Conservation (phyloP, 1,140 invertebrate genomes). For the Dendroctonus valens region DNA sequence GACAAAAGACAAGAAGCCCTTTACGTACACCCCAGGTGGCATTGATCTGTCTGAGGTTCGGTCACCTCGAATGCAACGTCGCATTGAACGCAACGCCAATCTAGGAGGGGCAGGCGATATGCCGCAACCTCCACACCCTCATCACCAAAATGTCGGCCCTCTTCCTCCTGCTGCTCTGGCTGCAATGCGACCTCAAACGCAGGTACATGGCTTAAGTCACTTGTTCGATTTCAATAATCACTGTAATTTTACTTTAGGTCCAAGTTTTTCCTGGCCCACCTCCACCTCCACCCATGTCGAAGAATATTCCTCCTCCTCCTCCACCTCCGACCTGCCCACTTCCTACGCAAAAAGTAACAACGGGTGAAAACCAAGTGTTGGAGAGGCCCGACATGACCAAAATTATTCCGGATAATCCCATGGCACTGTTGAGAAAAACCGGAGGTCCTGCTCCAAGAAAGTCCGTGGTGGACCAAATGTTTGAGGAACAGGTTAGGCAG, state of each 20-base stretch:
- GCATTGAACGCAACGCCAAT: constrained; percentile 70
- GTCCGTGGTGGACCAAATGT: constrained; percentile 40
- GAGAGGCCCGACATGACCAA: constrained; percentile 63
- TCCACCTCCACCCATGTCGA: constrained; percentile 51
- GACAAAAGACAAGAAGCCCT: constrained; percentile 93
- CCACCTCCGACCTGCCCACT: constrained; percentile 55
- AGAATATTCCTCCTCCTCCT: constrained; percentile 54
- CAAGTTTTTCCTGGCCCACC: constrained; percentile 34
- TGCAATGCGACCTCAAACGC: constrained; percentile 64
- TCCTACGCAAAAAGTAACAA: constrained; percentile 51
- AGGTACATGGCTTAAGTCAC: constrained; percentile 49
- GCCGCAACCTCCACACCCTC: constrained; percentile 47
- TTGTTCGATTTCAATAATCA: background rate
- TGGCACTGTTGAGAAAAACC: constrained; percentile 55
- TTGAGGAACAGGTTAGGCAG: constrained; percentile 13
- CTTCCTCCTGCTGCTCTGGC: constrained; percentile 55
- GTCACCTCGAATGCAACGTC: constrained; percentile 83
- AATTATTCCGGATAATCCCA: constrained; percentile 64
- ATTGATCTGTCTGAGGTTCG: constrained; percentile 87
- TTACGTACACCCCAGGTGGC: constrained; percentile 91
- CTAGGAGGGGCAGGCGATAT: constrained; percentile 54
- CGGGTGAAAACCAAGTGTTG: constrained; percentile 50
- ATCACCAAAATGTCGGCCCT: constrained; percentile 47
- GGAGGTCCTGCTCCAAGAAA: constrained; percentile 50
- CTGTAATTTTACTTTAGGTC: constrained; percentile 15